Base-by-base conservation (phyloP, 2,113 vertebrate genomes). In the Numenius arquata region DNA sequence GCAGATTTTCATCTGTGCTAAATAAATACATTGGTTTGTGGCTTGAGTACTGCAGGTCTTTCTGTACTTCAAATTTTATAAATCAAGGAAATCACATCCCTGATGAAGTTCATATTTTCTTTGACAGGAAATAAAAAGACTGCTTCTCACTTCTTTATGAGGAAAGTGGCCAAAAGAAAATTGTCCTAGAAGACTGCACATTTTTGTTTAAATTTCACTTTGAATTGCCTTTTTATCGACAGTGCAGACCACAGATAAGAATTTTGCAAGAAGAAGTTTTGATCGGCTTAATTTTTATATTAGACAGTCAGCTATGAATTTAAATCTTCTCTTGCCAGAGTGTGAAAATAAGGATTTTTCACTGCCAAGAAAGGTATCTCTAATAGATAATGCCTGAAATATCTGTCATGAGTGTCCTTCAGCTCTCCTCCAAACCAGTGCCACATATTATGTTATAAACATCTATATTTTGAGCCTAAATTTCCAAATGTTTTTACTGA, bases 321-420 rank as follows among this genome's bases (percentile, higher is more conserved):
- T 13, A 89, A 89, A 76, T 59, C 15, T 61, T 61, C 40, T 79
- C n/a, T 91, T 93, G 43, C 4, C 34, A 59, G 36, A 88, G 29
- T 70, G 36, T 70, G 67, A 92, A 97, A 93, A 91, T 61, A 25
- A 65, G 84, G 45, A 84, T 76, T 93, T 92, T 90, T 90, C 45
- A 62, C 27, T 7, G 3, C 8, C 23, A 45, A 78, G 50, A 75
- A 87, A 92, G 17, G 43, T n/a, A 74, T 55, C 27, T 78, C n/a
- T 66, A 58, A 63, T 4, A 88, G 66, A 45, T 75, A 84, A 56
- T 5, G 3, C 25, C 56, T 63, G 41, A 85, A 85, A 82, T 55
- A 58, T 38, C 62, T 83, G 34, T 70, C 6, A 2, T 26, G n/a
- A 34, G 12, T 16, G 67, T 36, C 43, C 47, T 90, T 92, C 76